Base-by-base conservation (phyloP, 2,888 invertebrate genomes). In the Cordilura impudica region DNA sequence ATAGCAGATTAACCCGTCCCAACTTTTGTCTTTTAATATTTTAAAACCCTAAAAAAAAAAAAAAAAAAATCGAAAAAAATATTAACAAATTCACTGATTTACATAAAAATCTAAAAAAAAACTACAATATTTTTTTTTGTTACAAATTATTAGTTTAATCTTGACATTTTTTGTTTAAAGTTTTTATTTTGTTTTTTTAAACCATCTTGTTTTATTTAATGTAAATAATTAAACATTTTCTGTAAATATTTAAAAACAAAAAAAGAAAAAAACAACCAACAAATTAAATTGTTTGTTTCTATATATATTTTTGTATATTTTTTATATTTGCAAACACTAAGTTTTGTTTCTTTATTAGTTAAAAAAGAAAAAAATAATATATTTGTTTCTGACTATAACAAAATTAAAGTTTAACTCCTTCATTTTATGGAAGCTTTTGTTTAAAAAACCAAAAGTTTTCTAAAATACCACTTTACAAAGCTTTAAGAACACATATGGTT, bases 1-100 rank as follows among this genome's bases (percentile, higher is more conserved):
- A 87, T 88, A 89, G 88, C 89, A 88, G 88, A 85, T 89, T 88
- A 88, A 89, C 89, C 89, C 89, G 88, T 89, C 89, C 89, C 89
- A 89, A 89, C 89, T 85, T 86, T 85, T 85, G 84, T 85, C 82
- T 79, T 82, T 61, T 54, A 77, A 60, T 71, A 54, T 67, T 72
- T 61, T 47, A 60, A 70, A 16, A n/a, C n/a, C n/a, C n/a, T n/a
- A 31, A 56, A 58, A 47, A 66, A 7, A 53, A 82, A 79, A 78
- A 21, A 67, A 69, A 70, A 71, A 51, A 70, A 54, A 39, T 39
- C 29, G 8, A 69, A 60, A 54, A 69, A 67, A 66, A 54, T 67
- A 69, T 49, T 23, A 56, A n/a, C 26, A 45, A 16, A 43, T 14
- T 61, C 53, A 75, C 75, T 74, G 58, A 53, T 67, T 75, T 72